Conservation (phyloP, 2,888 invertebrate genomes). For the Meiosimyza decipiens region DNA sequence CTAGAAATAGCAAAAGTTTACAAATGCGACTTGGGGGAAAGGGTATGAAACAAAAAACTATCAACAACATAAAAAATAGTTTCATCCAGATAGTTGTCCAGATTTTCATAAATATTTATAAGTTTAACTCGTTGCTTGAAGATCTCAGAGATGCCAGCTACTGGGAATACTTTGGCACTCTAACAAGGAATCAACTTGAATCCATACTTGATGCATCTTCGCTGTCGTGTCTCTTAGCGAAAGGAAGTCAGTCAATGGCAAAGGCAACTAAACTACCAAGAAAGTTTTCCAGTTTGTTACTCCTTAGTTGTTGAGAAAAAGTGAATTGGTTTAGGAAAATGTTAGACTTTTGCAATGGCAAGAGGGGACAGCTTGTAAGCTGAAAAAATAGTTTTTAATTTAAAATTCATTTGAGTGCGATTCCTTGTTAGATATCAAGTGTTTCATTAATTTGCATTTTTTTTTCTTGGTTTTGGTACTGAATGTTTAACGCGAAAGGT, state of each 20-base stretch:
- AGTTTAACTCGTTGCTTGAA: conserved; percentile 21
- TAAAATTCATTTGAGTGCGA: conserved; percentile 32
- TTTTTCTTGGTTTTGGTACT: neutral
- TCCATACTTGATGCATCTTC: conserved; percentile 2
- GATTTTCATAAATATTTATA: conserved; percentile 39
- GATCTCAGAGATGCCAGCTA: neutral
- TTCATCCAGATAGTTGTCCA: conserved; percentile 21
- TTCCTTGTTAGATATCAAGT: conserved; percentile 17
- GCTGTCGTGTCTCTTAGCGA: neutral
- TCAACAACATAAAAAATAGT: conserved; percentile 11
- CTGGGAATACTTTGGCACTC: neutral
- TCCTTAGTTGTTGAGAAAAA: too few relatives aligned
- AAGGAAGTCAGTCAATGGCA: neutral
- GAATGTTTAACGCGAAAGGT: conserved; percentile 1
- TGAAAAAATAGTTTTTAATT: conserved; percentile 21
- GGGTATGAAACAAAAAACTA: neutral
- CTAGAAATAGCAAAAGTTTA: too few relatives aligned
- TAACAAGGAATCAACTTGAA: conserved; percentile 1
- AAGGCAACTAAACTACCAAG: neutral
- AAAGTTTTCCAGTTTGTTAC: conserved; percentile 5
- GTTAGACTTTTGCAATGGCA: too few relatives aligned
- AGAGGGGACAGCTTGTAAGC: too few relatives aligned
- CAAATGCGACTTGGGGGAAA: neutral
- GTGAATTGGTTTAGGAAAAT: too few relatives aligned
- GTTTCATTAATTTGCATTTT: conserved; percentile 32